Evolutionary conservation across 2,888 invertebrate species (phyloP), one percentile per base, ranked within the genome.

Genomic region (Noctua janthina): DNA sequence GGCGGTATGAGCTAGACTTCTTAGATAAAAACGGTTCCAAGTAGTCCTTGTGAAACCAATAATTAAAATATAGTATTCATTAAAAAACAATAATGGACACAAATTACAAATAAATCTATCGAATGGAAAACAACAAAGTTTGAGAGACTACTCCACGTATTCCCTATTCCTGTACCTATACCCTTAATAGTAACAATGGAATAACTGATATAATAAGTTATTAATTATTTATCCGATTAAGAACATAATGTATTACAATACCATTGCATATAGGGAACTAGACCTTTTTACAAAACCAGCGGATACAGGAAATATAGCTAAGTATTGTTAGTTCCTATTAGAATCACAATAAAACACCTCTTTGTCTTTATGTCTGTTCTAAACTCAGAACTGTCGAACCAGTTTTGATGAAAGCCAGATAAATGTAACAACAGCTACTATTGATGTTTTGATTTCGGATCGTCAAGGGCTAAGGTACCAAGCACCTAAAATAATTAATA

Each of bases 141-240:
- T 23, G n/a, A 67, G 46, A 11, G 35, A 1, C 73, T 29, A 70
- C 83, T 85, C 82, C 62, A 84, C 20, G 5, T 20, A 67, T 80
- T 29, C 17, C 35, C 39, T 6, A 43, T 29, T 80, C 72, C 79
- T 59, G 20, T 20, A 43, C 5, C 29, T 46, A 67, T 54, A 79
- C 74, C 74, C 43, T 68, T 81, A 73, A 51, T 15, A 77, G 75
- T 66, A 82, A 89, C 90, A 89, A 90, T 89, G 64, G 54, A 78
- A 83, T 83, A 84, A 83, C 71, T 81, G 76, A 82, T 85, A 69
- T 83, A 74, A 79, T 77, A 76, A 79, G 80, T 84, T 77, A 84
- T 87, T 87, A 87, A 81, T 87, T 82, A 69, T 74, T 87, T 82
- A 69, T 74, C 72, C 46, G 39, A 88, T 85, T 85, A 82, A 29